These are phyloP conservation scores for Stegodyphus mimosarum DNA, from an alignment of 1,140 invertebrate genomes.

Conservation along the genomic window DNA sequence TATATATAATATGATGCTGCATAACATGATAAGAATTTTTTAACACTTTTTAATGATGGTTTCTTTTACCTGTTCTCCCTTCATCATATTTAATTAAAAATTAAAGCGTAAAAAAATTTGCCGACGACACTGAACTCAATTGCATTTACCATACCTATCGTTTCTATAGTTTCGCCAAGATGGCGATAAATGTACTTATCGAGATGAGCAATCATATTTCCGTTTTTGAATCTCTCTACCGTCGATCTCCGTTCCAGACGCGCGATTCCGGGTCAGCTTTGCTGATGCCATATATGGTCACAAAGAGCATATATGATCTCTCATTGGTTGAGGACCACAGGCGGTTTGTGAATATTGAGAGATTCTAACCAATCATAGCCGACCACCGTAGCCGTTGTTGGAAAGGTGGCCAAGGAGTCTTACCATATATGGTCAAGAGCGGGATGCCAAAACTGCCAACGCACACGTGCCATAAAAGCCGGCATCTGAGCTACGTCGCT, in stretches of 20 bases:
- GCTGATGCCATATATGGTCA: constrained; percentile 50
- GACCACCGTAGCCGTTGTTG: background rate
- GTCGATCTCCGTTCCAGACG: constrained; percentile 3
- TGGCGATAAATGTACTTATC: constrained; percentile 23
- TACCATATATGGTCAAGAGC: constrained; percentile 57
- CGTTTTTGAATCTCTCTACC: constrained; percentile 24
- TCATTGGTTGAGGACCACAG: constrained; percentile 25
- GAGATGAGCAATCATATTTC: constrained; percentile 24
- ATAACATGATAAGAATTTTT: too few relatives aligned
- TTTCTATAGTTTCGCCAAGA: constrained; percentile 18
- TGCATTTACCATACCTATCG: too few relatives aligned
- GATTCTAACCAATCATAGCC: constrained; percentile 19
- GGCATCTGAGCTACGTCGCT: constrained; percentile 25
- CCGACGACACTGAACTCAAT: too few relatives aligned
- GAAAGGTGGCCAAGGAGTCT: constrained; percentile 50
- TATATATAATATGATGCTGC: too few relatives aligned
- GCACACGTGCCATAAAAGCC: constrained; percentile 59
- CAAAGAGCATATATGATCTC: constrained; percentile 5
- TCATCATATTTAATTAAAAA: too few relatives aligned
- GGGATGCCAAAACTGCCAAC: constrained; percentile 27
- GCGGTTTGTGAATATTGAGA: constrained; percentile 33
- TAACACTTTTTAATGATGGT: too few relatives aligned
- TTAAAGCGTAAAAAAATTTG: too few relatives aligned
- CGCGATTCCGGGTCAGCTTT: constrained; percentile 31
- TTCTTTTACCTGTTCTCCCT: too few relatives aligned